Base-by-base conservation (phyloP, 2,888 invertebrate species). In the Acanthosepion esculentum region DNA sequence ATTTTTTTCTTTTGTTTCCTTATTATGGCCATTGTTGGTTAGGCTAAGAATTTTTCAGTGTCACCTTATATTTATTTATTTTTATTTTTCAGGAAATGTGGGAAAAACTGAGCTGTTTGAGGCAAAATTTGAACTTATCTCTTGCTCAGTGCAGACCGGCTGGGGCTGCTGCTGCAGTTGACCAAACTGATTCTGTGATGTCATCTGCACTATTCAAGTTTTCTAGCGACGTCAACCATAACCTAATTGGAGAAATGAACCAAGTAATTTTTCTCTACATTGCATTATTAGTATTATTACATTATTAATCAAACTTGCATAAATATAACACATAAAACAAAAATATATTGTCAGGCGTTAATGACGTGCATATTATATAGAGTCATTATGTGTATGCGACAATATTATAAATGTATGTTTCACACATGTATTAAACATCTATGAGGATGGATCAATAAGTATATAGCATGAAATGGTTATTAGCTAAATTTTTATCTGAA, bases 31-130 rank as follows among this genome's bases (percentile, higher is more conserved):
- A 41, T 41, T 41, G 41, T 41, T 41, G 41, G 2, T 41, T 41
- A 41, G 41, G 41, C 41, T 41, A 3, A 41, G 41, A 41, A 41
- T 41, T 41, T 41, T 41, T 41, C 41, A 41, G 41, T 41, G 41
- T 41, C 3, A 41, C 41, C 41, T 41, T 41, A 41, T 41, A 78
- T 78, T 29, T 29, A 78, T 78, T 8, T 78, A 10, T n/a, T 7
- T 48, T 92, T 48, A 92, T 95, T 95, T 96, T 97, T 1, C 96
- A 98, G 98, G 97, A 97, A 64, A 98, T 99, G 96, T 98, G 99
- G 97, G 98, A 98, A 96, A 98, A 99, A 95, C 98, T 99, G n/a
- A 98, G 99, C 97, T 98, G 98, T 0, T 99, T 99, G 97, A 99
- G 99, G 98, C 98, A 98, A 3, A 98, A 99, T 0, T 98, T 99